These are phyloP conservation scores for Alligator mississippiensis DNA, from an alignment of 2,113 vertebrate genomes.

Conservation along the genomic window DNA sequence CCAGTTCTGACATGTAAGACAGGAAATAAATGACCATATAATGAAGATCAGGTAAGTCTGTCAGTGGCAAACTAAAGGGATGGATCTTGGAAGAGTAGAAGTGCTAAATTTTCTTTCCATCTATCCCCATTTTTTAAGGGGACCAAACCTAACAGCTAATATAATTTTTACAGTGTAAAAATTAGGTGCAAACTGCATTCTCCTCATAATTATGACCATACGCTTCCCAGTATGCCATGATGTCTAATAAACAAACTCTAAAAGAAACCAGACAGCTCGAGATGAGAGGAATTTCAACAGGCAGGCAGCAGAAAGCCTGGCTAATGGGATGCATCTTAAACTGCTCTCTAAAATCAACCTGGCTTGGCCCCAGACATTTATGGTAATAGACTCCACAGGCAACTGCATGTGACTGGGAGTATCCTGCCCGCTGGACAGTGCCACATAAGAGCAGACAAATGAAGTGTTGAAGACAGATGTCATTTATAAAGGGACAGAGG, in stretches of 20 bases:
- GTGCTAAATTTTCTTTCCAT: too few species aligned
- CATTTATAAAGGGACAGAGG: background rate
- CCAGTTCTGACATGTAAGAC: fast-evolving
- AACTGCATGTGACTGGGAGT: fast-evolving
- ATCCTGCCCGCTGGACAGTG: fast-evolving
- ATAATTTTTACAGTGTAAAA: too few species aligned
- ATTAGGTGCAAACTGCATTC: background rate
- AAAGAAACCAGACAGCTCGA: background rate
- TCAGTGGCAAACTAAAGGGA: background rate
- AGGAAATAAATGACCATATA: background rate
- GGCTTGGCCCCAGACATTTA: fast-evolving
- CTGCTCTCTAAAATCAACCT: background rate
- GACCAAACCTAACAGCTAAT: too few species aligned
- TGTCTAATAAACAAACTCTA: background rate
- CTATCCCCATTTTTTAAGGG: too few species aligned
- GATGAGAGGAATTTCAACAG: background rate
- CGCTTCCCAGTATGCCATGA: background rate
- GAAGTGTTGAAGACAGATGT: background rate
- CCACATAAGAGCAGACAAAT: fast-evolving
- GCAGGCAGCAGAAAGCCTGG: background rate
- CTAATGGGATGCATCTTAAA: fast-evolving
- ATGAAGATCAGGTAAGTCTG: fast-evolving
- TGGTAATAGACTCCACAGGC: background rate
- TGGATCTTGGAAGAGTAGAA: background rate
- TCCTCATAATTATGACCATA: background rate